Base-by-base conservation (phyloP, 2,113 vertebrate species). In the Callipepla californica region DNA sequence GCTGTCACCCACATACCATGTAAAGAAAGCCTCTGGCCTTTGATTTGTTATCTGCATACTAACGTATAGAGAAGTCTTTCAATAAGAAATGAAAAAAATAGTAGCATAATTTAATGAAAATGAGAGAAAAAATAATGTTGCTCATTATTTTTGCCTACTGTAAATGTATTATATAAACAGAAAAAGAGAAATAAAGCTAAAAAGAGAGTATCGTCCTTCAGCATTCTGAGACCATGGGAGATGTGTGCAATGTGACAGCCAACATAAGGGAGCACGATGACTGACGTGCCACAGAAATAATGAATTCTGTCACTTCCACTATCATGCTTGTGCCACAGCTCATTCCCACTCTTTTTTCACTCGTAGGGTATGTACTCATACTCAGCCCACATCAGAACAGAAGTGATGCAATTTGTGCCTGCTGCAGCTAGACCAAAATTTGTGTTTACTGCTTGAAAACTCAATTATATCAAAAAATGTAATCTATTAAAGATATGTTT, bases 251-350 rank as follows among this genome's bases (percentile, higher is more conserved):
- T 42, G 85, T 89, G 84, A 95, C 87, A 94, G 65, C 48, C 76
- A 88, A 36, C 79, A 68, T 77, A 94, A 80, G 61, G 63, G 38
- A 94, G 69, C 5, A 8, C 63, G 79, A 57, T 89, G 79, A 72
- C 57, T 95, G 85, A 88, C 0, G 0, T 93, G 87, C 58, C 73
- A 80, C 2, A 45, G 72, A 61, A 94, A 85, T 94, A 94, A 94
- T 63, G 63, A 92, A 91, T 94, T 83, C 85, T 96, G 87, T 90
- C 91, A 87, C 63, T 90, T 78, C 48, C 36, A 38, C 80, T 32
- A 1, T 48, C 42, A 47, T 70, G 40, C 36, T 58, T 92, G 74
- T 73, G 51, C 58, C 58, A 90, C 62, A 81, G 61, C 44, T 92
- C 81, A 77, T 87, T 94, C 69, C 40, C 55, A 40, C 86, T 89